Evolutionary conservation across 2,113 vertebrate genomes (phyloP).

Genomic region (Pomatostomus ruficeps): DNA sequence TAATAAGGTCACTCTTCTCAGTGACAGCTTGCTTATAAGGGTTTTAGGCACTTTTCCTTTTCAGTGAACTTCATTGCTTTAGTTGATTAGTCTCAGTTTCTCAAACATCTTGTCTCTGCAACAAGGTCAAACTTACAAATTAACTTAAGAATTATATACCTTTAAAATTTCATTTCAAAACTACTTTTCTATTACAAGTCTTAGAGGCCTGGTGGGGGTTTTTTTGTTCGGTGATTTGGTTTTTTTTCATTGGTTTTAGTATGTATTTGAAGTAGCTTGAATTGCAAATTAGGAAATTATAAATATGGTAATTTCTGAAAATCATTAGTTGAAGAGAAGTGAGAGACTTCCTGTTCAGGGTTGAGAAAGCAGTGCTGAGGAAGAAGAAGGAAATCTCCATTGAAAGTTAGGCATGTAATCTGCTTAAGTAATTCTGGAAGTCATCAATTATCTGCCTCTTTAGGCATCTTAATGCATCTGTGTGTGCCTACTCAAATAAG

Average conservation of each 20-base stretch:
- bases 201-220: not conserved
- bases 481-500: not conserved
- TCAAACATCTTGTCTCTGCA: not conserved
- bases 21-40: not conserved
- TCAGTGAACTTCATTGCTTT: not conserved
- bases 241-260: not conserved
- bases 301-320: not conserved
- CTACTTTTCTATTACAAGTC: not conserved
- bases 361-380: not conserved
- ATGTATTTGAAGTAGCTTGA: not conserved
- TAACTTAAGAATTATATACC: not conserved
- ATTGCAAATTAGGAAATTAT: not conserved
- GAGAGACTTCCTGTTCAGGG: not conserved
- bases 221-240: not conserved
- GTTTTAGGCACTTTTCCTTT: not conserved
- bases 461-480: not conserved
- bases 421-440: conserved; percentile 7
- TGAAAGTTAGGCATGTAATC: not conserved
- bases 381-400: not conserved
- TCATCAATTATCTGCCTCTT: not conserved
- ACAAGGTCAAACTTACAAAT: not conserved
- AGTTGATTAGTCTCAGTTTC: not conserved
- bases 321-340: not conserved
- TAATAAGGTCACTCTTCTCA: not conserved
- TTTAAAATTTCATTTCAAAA: not conserved